Evolutionary conservation across 2,113 vertebrate genomes (phyloP).

Genomic region (Aegotheles bennettii): DNA sequence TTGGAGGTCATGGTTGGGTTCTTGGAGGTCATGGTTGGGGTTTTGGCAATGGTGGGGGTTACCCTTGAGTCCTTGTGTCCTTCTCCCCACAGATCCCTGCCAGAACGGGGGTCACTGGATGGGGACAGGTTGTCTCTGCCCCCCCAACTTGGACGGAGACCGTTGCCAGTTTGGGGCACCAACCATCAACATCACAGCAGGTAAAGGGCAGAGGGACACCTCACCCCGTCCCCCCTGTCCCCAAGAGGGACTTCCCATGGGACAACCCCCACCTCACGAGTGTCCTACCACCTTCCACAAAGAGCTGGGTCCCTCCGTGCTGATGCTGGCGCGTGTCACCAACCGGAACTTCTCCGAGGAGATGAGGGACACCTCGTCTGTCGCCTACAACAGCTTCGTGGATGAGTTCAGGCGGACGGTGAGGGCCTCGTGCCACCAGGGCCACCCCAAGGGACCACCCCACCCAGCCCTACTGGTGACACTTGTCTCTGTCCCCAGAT

Average conservation of each 20-base stretch:
- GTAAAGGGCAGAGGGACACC: background rate
- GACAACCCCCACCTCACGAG: background rate
- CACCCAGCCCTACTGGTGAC: background rate
- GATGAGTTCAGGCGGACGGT: background rate
- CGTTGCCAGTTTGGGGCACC: background rate
- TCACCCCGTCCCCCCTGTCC: background rate
- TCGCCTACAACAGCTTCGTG: background rate
- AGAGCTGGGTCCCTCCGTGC: background rate
- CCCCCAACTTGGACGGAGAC: background rate
- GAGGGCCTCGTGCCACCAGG: background rate
- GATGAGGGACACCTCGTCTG: background rate
- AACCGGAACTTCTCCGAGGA: background rate
- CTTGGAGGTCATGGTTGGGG: no score
- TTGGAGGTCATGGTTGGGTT: no score
- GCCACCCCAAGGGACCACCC: background rate
- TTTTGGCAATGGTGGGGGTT: no score
- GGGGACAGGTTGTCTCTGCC: background rate
- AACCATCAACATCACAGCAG: background rate
- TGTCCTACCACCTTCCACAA: fast-evolving
- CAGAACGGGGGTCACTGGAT: background rate
- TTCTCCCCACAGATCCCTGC: background rate
- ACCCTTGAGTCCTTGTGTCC: background rate
- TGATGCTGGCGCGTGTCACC: background rate
- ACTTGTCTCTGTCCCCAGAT: background rate
- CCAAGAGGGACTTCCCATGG: background rate